Evolutionary conservation across 2,888 invertebrate genomes (phyloP).

Genomic region (Cybosia mesomella): DNA sequence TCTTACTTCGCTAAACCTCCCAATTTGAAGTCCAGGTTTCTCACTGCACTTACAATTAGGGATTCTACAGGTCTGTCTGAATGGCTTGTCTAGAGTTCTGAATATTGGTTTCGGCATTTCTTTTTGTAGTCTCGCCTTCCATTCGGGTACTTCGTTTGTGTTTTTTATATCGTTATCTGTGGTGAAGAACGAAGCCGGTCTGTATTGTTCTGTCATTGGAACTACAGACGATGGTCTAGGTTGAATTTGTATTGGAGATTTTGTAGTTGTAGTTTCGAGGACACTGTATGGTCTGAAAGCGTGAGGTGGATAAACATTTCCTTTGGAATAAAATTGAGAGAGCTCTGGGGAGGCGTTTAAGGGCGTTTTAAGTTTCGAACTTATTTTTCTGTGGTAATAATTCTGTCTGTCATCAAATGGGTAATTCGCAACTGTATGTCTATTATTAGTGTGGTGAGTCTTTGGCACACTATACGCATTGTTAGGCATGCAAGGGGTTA

Average conservation of each 20-base stretch:
- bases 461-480: constrained; percentile 73
- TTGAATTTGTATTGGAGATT: constrained; percentile 65
- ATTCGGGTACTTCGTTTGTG: constrained; percentile 74
- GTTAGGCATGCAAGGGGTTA: constrained; percentile 80
- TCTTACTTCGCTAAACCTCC: constrained; percentile 71
- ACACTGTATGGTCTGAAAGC: constrained; percentile 80
- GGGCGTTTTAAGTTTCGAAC: constrained; percentile 63
- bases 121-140: constrained; percentile 77
- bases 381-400: constrained; percentile 67
- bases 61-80: constrained; percentile 74
- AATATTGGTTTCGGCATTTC: constrained; percentile 68
- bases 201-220: constrained; percentile 79
- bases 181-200: constrained; percentile 78
- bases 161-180: constrained; percentile 66
- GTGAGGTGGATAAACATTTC: constrained; percentile 64
- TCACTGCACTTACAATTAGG: constrained; percentile 81
- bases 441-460: constrained; percentile 59
- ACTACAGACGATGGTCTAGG: constrained; percentile 81
- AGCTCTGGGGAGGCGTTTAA: constrained; percentile 66
- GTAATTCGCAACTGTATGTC: constrained; percentile 74
- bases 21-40: constrained; percentile 59
- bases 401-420: constrained; percentile 73
- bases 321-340: constrained; percentile 65
- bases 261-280: constrained; percentile 68
- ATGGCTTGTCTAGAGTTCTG: constrained; percentile 73